These are phyloP conservation scores for Poicephalus gulielmi DNA, from an alignment of 2,113 vertebrate species.

Conservation along the genomic window DNA sequence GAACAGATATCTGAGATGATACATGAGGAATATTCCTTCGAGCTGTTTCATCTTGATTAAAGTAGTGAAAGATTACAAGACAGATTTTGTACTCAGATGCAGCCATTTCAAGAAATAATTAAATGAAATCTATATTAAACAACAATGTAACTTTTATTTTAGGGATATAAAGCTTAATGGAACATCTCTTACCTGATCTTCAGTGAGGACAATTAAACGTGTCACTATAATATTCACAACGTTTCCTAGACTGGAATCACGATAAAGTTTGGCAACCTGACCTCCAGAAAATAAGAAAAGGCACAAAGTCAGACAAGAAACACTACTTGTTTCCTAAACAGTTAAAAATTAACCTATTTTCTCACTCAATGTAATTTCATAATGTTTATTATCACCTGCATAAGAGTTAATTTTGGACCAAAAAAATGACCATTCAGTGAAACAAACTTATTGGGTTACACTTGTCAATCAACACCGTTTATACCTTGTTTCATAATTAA, in stretches of 20 bases:
- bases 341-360: background rate
- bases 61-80: constrained; percentile 29
- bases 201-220: constrained; percentile 95
- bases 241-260: constrained; percentile 99
- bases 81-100: constrained; percentile 42
- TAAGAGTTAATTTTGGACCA: background rate
- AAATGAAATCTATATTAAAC: background rate
- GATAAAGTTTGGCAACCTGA: constrained; percentile 99
- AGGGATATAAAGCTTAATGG: background rate
- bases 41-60: constrained; percentile 53
- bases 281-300: constrained; percentile 99
- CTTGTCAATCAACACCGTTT: background rate
- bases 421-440: background rate
- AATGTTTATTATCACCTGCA: background rate
- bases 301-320: constrained; percentile 98
- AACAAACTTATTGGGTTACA: background rate
- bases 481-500: background rate
- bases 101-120: constrained; percentile 46
- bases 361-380: background rate
- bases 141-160: background rate
- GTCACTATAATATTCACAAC: constrained; percentile 99
- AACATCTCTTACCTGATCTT: constrained; percentile 91
- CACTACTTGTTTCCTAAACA: background rate
- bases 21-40: constrained; percentile 21
- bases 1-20: constrained; percentile 18